Percentiles rank a stretch among this genome's conserved stretches.
Evolutionary conservation across 2,888 invertebrate genomes (phyloP).

Genomic region (Gastracanthus pulcherrimus): DNA sequence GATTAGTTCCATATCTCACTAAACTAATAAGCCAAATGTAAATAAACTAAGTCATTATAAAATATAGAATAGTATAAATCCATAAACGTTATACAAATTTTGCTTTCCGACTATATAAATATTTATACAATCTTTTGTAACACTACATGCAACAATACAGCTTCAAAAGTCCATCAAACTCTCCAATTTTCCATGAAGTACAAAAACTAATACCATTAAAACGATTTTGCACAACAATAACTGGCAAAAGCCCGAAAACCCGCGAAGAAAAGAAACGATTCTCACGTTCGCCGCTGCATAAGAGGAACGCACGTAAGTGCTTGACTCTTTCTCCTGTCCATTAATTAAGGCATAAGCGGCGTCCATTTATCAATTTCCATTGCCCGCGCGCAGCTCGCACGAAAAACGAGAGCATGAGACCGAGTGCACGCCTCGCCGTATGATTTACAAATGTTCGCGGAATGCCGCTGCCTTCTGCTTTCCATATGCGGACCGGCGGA

Average conservation of each 20-base stretch:
- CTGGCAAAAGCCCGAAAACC: no score
- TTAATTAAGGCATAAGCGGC: slow-evolving; percentile 5
- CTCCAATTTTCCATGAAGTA: background rate
- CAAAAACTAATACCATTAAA: no score
- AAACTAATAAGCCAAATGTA: no score
- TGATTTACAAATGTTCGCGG: no score
- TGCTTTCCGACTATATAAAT: background rate
- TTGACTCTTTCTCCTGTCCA: background rate
- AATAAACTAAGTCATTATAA: no score
- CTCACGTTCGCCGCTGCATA: background rate
- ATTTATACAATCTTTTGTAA: background rate
- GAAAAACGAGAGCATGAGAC: background rate
- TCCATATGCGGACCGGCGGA: no score
- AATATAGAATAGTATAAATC: no score
- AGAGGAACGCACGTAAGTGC: background rate
- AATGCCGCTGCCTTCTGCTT: no score
- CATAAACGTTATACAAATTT: no score
- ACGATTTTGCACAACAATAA: no score
- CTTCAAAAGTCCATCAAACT: background rate
- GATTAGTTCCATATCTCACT: no score
- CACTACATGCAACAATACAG: background rate
- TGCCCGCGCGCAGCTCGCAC: background rate
- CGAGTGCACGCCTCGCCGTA: no score
- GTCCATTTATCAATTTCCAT: slow-evolving; percentile 29
- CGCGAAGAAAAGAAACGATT: background rate